These are phyloP conservation scores for Margaritifera margaritifera DNA, from an alignment of 2,888 invertebrate genomes.

Conservation along the genomic window DNA sequence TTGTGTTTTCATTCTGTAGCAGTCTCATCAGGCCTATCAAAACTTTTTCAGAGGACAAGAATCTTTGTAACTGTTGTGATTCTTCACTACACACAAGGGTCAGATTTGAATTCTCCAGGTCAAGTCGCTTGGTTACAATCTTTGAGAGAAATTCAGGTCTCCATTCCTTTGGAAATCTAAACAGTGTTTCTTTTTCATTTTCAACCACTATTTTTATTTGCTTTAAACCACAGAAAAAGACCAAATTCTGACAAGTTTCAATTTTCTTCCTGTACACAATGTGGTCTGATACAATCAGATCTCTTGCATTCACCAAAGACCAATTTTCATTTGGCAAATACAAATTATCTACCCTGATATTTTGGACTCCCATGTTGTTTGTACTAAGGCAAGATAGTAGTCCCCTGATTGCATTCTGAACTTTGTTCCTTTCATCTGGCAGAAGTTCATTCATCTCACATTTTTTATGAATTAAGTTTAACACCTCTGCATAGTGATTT, in stretches of 20 bases:
- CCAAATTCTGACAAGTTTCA: constrained; percentile 4
- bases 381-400: no score
- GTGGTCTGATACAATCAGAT: constrained; percentile 26
- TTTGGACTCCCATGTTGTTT: no score
- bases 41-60: constrained; percentile 5
- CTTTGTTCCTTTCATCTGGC: no score
- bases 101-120: not conserved
- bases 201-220: constrained; percentile 7
- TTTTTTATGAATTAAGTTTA: constrained; percentile 1
- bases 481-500: constrained; percentile 9
- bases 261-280: constrained; percentile 8
- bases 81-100: not conserved
- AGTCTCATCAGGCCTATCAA: constrained; percentile 12
- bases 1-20: constrained; percentile 5
- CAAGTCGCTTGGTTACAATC: constrained; percentile 37
- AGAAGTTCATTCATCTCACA: no score
- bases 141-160: constrained; percentile 40
- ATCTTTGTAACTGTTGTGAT: constrained; percentile 2
- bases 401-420: no score
- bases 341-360: not conserved
- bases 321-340: constrained; percentile 12
- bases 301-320: constrained; percentile 14
- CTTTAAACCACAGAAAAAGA: constrained; percentile 20
- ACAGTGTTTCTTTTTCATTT: constrained; percentile 14
- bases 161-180: constrained; percentile 24